These are phyloP conservation scores for Magallana ariakensis DNA, from an alignment of 1,140 invertebrate species.

Conservation along the genomic window DNA sequence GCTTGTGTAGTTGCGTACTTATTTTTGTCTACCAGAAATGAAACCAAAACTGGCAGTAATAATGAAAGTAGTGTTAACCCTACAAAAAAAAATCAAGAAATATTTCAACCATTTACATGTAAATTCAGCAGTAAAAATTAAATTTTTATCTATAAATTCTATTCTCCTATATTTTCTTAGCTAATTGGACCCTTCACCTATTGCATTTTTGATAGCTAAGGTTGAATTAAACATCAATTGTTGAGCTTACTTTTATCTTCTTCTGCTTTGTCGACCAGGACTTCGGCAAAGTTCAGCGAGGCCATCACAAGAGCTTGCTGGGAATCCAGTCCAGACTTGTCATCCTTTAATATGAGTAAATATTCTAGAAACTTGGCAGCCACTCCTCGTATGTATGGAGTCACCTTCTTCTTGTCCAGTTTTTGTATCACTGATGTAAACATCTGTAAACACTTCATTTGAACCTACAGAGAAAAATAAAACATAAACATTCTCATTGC, in stretches of 20 bases:
- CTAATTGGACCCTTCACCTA: no score
- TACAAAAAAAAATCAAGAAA: slow-evolving; percentile 80
- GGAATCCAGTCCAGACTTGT: slow-evolving; percentile 56
- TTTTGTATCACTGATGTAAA: slow-evolving; percentile 88
- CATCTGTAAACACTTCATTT: slow-evolving; percentile 89
- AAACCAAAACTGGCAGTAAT: slow-evolving; percentile 92
- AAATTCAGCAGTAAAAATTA: no score
- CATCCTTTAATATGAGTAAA: slow-evolving; percentile 60
- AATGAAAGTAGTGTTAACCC: slow-evolving; percentile 93
- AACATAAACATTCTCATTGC: neutral
- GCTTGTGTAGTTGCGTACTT: slow-evolving; percentile 84
- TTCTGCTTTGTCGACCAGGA: slow-evolving; percentile 87
- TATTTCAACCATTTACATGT: neutral
- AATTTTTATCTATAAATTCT: no score
- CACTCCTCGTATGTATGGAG: slow-evolving; percentile 90
- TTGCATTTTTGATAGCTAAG: no score
- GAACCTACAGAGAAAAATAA: slow-evolving; percentile 81
- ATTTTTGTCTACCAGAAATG: slow-evolving; percentile 87
- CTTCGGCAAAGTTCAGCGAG: slow-evolving; percentile 82
- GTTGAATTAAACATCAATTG: no score
- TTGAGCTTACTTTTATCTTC: slow-evolving; percentile 82
- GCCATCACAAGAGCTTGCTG: slow-evolving; percentile 82
- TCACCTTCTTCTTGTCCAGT: slow-evolving; percentile 85
- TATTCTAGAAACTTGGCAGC: slow-evolving; percentile 82
- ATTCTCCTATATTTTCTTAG: no score